Base-by-base conservation (phyloP, 2,113 vertebrate species). In the Nesogale talazaci region DNA sequence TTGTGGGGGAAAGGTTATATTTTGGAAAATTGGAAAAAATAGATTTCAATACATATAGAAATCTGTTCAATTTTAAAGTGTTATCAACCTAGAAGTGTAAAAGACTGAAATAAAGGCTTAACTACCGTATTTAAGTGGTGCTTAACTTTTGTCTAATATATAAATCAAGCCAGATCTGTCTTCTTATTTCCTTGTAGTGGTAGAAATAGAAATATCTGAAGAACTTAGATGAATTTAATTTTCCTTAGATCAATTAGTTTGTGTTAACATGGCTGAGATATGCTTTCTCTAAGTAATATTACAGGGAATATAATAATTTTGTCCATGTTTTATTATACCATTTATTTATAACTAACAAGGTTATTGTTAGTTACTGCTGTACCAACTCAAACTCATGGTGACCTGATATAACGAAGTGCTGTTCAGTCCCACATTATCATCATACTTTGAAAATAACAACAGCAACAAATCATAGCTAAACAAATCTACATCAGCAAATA, bases 281-380 rank as follows among this genome's bases (percentile, higher is more conserved):
- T 77, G 89, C n/a, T 94, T 94, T 80, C 59, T 40, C 46, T 52
- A 52, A 52, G 19, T 87, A 81, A 76, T 4, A 88, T 46, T 29
- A 31, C 20, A 67, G 4, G 20, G 52, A 36, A 85, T 89, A 88
- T 88, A 23, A 65, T 8, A 76, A 90, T 74, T 70, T 92, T 95
- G 69, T 6, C 38, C 63, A 17, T 91, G 9, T 75, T 88, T 93
- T 76, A n/a, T n/a, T n/a, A n/a, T n/a, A n/a, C n/a, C n/a, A n/a
- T n/a, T n/a, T n/a, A n/a, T n/a, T n/a, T n/a, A n/a, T n/a, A n/a
- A n/a, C n/a, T n/a, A 34, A 88, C 29, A 31, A n/a, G 29, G 29
- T n/a, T 31, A 14, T 6, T 69, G 10, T 69, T 69, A 69, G 14
- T 69, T n/a, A 27, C 27, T n/a, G 10, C n/a, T 31, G 15, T 16